These are phyloP conservation scores for Agonopterix heracliana DNA, from an alignment of 2,888 invertebrate genomes.

Conservation along the genomic window DNA sequence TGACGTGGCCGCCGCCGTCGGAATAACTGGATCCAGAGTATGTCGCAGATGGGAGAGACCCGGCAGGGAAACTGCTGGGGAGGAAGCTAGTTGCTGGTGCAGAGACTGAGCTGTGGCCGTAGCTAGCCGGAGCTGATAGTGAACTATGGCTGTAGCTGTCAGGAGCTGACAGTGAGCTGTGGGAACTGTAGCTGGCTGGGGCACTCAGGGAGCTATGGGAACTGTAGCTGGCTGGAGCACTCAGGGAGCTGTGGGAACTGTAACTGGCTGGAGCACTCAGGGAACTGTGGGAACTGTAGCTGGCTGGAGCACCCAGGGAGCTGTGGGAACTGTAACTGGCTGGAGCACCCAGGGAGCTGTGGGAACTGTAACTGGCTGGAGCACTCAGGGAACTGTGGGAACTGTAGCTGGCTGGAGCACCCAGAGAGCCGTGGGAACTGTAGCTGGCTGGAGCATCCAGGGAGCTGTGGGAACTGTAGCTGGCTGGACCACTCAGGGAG, in stretches of 20 bases:
- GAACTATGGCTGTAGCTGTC: neutral
- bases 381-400: neutral
- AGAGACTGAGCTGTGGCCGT: constrained; percentile 20
- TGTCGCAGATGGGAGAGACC: constrained; percentile 59
- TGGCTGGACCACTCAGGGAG: neutral
- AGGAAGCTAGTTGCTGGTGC: constrained; percentile 35
- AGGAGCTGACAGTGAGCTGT: too few relatives aligned
- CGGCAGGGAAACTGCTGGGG: constrained; percentile 61
- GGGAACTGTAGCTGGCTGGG: too few relatives aligned
- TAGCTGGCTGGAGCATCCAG: neutral
- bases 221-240: neutral
- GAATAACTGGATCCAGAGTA: constrained; percentile 41
- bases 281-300: neutral
- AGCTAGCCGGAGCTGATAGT: neutral
- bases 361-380: neutral
- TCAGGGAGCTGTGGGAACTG: neutral
- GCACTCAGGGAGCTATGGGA: constrained; percentile 20
- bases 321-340: too few relatives aligned
- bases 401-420: constrained; percentile 6
- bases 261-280: too few relatives aligned
- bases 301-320: too few relatives aligned
- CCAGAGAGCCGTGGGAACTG: neutral
- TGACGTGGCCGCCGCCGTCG: constrained; percentile 12
- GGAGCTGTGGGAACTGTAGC: constrained; percentile 3
- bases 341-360: constrained; percentile 19